These are phyloP conservation scores for Callithrix jacchus DNA, from an alignment of 2,113 vertebrate genomes.

Conservation along the genomic window DNA sequence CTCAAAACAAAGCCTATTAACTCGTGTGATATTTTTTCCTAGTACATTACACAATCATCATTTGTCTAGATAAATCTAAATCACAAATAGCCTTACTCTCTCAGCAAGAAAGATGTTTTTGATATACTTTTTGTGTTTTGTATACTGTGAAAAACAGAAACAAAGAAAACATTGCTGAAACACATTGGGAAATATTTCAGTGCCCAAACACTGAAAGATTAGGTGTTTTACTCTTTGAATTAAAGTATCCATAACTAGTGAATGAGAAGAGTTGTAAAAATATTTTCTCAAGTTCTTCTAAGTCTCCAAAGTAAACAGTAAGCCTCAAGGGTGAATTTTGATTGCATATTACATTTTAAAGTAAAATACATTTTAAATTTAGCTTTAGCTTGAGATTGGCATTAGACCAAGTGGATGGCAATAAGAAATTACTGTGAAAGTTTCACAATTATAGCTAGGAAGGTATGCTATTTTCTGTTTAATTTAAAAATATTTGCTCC, in stretches of 20 bases:
- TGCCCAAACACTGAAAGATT: background rate
- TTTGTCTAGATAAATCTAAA: background rate
- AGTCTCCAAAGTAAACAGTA: conserved; percentile 47
- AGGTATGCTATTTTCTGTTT: background rate
- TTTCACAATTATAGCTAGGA: background rate
- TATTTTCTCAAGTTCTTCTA: background rate
- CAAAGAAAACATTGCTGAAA: background rate
- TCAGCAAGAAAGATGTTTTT: background rate
- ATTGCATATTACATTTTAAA: conserved; percentile 58
- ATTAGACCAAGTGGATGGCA: background rate
- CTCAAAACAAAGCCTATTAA: background rate
- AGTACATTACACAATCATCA: background rate
- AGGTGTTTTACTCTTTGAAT: background rate
- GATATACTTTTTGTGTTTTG: background rate
- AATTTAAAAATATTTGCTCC: background rate
- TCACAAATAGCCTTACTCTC: background rate
- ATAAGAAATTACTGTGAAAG: background rate
- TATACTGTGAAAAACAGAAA: background rate
- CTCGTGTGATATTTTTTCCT: background rate
- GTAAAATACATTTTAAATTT: conserved; percentile 50
- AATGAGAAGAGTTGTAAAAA: conserved; percentile 8
- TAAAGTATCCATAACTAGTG: background rate
- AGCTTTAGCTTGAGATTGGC: background rate
- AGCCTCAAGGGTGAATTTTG: conserved; percentile 40
- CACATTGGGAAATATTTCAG: background rate